Evolutionary conservation across 35 echinoderm and acorn worm genomes (phyloP).

Genomic region (Lytechinus pictus): DNA sequence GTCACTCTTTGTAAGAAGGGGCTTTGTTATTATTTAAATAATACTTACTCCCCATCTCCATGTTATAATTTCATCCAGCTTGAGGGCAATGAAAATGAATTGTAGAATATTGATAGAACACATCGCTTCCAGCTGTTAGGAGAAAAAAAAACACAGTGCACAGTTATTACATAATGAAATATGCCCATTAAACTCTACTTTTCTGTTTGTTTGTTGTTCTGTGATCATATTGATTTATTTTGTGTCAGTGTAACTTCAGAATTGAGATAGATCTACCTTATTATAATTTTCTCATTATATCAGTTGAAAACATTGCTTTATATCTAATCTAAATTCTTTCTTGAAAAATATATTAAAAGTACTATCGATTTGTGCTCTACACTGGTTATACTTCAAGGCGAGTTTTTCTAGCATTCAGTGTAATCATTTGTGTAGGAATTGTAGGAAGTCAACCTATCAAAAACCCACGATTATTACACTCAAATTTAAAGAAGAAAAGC

Average conservation of each 20-base stretch:
- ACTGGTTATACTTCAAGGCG: neutral
- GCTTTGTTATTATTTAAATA: too few species aligned
- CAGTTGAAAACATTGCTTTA: too few species aligned
- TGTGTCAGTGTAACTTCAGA: too few species aligned
- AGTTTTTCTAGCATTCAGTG: neutral
- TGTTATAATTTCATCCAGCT: conserved; percentile 77
- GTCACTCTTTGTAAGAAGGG: too few species aligned
- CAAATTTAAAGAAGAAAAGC: too few species aligned
- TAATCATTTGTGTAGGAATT: too few species aligned
- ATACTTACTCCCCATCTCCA: conserved; percentile 99
- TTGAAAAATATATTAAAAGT: neutral
- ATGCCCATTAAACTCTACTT: neutral
- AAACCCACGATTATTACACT: too few species aligned
- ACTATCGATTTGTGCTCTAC: neutral
- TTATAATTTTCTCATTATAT: too few species aligned
- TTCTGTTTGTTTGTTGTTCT: too few species aligned
- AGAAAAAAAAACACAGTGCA: conserved; percentile 29
- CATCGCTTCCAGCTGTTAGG: conserved; percentile 90
- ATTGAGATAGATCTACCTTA: too few species aligned
- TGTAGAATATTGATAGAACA: conserved; percentile 97
- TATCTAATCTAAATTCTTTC: neutral
- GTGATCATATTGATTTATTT: too few species aligned
- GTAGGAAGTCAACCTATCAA: too few species aligned
- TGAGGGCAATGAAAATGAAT: conserved; percentile 95
- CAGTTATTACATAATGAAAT: neutral